Conservation (phyloP, 2,888 invertebrate genomes). For the Lissocephala sabroskyi region DNA sequence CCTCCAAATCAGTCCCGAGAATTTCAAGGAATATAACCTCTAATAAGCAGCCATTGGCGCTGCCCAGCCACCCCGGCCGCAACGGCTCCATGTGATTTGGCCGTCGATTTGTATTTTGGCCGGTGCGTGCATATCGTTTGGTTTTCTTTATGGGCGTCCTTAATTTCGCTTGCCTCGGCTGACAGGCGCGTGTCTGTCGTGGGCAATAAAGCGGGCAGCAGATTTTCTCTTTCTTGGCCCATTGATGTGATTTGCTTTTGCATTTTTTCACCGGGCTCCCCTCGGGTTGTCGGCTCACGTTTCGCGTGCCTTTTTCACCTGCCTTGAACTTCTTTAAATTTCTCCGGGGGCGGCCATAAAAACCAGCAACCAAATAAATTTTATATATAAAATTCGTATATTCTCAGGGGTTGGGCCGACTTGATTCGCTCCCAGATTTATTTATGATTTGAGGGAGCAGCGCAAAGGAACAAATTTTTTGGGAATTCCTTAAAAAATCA, state of each 20-base stretch:
- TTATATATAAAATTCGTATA: conserved; percentile 9
- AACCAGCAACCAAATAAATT: conserved; percentile 33
- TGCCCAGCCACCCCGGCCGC: conserved; percentile 17
- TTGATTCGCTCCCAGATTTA: too few species aligned
- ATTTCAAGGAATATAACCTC: conserved; percentile 64
- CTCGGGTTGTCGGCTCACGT: conserved; percentile 26
- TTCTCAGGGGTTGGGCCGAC: too few species aligned
- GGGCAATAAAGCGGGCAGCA: conserved; percentile 42
- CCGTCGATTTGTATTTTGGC: conserved; percentile 14
- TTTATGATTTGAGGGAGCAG: conserved; percentile 32
- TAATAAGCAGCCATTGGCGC: conserved; percentile 41
- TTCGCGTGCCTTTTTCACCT: conserved; percentile 28
- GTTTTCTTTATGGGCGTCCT: conserved; percentile 32
- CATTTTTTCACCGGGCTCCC: conserved; percentile 17
- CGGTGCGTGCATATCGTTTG: conserved; percentile 8
- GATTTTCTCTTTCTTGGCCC: conserved; percentile 50
- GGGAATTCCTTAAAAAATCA: too few species aligned
- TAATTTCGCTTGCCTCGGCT: conserved; percentile 24
- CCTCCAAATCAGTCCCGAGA: conserved; percentile 61
- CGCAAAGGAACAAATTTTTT: too few species aligned
- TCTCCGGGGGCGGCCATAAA: conserved; percentile 61
- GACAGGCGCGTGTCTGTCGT: conserved; percentile 41
- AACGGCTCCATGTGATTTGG: conserved; percentile 23
- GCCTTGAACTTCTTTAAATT: conserved; percentile 44
- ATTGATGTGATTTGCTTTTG: conserved; percentile 50